Conservation (phyloP, 2,113 vertebrate genomes). For the Nycticebus coucang region DNA sequence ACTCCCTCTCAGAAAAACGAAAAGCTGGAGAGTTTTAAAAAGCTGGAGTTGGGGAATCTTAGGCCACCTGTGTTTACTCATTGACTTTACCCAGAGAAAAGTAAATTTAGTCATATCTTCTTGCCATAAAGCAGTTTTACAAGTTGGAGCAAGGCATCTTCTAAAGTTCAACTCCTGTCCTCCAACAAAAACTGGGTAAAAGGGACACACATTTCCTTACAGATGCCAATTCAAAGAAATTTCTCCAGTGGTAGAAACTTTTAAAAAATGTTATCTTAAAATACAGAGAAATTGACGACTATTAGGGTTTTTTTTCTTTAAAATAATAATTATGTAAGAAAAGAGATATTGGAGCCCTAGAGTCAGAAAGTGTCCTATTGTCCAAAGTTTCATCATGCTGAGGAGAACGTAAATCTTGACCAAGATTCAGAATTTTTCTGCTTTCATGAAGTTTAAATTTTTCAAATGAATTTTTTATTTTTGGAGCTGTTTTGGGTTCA, state of each 20-base stretch:
- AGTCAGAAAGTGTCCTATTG: neutral
- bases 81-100: neutral
- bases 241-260: neutral
- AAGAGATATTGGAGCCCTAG: neutral
- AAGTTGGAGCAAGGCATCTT: neutral
- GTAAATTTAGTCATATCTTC: neutral
- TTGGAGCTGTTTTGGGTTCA: neutral
- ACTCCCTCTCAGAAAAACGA: neutral
- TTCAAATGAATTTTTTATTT: neutral
- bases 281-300: neutral
- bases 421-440: neutral
- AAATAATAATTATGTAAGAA: neutral
- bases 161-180: neutral
- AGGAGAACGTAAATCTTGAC: neutral
- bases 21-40: neutral
- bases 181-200: neutral
- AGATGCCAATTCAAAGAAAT: neutral
- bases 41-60: neutral
- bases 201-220: neutral
- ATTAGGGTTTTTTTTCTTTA: neutral
- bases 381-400: neutral
- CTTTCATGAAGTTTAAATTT: neutral
- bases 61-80: neutral
- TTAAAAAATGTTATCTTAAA: neutral
- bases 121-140: neutral